A percentile compares a stretch with the other conserved stretches of the same genome.
Evolutionary conservation across 2,888 invertebrate species (phyloP).

Genomic region (Cheilosia variabilis): DNA sequence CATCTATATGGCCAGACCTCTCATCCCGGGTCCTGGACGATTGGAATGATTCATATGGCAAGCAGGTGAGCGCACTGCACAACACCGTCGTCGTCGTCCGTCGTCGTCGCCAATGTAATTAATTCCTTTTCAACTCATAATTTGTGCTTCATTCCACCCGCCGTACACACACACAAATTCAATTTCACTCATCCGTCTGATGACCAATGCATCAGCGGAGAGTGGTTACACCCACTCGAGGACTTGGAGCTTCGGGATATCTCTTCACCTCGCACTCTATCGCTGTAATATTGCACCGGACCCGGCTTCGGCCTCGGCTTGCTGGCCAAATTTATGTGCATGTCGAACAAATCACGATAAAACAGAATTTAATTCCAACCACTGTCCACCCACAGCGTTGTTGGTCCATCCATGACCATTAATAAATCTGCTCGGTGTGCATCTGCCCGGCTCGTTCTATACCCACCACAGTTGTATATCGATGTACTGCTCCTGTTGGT

Average conservation of each 20-base stretch:
- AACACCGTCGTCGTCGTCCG: not conserved
- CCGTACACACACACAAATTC: slow-evolving; percentile 50
- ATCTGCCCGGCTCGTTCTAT: slow-evolving; percentile 36
- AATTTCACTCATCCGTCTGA: slow-evolving; percentile 59
- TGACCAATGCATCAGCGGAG: slow-evolving; percentile 54
- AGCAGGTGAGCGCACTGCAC: slow-evolving; percentile 60
- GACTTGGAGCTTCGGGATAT: slow-evolving; percentile 46
- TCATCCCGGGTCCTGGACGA: slow-evolving; percentile 41
- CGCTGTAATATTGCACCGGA: slow-evolving; percentile 3
- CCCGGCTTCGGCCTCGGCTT: slow-evolving; percentile 6
- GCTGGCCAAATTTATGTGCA: slow-evolving; percentile 65
- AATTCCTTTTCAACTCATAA: slow-evolving; percentile 72
- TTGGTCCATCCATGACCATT: slow-evolving; percentile 37
- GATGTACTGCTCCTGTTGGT: not conserved
- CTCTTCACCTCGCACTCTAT: slow-evolving; percentile 4
- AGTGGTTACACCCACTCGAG: not conserved
- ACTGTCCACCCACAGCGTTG: slow-evolving; percentile 53
- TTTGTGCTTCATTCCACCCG: slow-evolving; percentile 43
- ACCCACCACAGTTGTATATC: too few species aligned
- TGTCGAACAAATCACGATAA: slow-evolving; percentile 77
- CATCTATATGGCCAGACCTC: not conserved
- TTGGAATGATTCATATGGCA: slow-evolving; percentile 63
- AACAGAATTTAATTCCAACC: slow-evolving; percentile 76
- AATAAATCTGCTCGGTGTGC: slow-evolving; percentile 65
- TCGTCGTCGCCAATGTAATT: slow-evolving; percentile 54